phyloP scores from a whole-genome alignment of 2,888 invertebrate genomes.

The Buathra laborator region DNA sequence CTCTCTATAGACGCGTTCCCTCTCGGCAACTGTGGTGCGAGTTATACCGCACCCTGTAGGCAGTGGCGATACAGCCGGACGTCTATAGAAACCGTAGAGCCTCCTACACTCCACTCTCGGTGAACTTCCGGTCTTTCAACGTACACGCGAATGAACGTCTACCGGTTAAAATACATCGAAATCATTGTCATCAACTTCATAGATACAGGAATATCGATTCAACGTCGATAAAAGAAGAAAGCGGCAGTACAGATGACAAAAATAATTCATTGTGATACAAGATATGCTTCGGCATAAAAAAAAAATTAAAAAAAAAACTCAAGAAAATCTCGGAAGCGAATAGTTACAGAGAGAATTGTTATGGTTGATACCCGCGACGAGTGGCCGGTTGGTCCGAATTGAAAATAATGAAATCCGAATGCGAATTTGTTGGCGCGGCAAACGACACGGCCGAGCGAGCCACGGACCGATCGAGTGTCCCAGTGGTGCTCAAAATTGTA shows the following conservation, averaged over 20 bases:
- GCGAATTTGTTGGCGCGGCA: constrained; percentile 58
- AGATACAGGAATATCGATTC: constrained; percentile 28
- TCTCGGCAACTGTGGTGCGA: constrained; percentile 45
- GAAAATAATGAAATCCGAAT: constrained; percentile 69
- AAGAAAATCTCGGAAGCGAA: not conserved
- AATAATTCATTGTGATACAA: not conserved
- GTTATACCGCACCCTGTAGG: constrained; percentile 47
- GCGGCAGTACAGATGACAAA: not conserved
- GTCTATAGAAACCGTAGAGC: constrained; percentile 25
- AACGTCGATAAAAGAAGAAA: not conserved
- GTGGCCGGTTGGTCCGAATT: constrained; percentile 57
- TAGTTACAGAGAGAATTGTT: constrained; percentile 44
- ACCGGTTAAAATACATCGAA: not conserved
- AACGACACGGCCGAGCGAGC: constrained; percentile 62
- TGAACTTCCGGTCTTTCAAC: constrained; percentile 52
- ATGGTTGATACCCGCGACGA: constrained; percentile 54
- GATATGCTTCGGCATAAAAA: not conserved
- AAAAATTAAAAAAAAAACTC: not conserved
- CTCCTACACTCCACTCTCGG: constrained; percentile 11
- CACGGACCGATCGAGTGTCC: constrained; percentile 54
- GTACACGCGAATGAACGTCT: constrained; percentile 38
- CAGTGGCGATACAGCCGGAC: constrained; percentile 47
- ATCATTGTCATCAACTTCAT: constrained; percentile 14
- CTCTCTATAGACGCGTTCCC: constrained; percentile 55
- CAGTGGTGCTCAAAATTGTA: constrained; percentile 66